These are phyloP conservation scores for Drosophila biarmipes DNA, from an alignment of 1,140 invertebrate genomes.

Conservation along the genomic window DNA sequence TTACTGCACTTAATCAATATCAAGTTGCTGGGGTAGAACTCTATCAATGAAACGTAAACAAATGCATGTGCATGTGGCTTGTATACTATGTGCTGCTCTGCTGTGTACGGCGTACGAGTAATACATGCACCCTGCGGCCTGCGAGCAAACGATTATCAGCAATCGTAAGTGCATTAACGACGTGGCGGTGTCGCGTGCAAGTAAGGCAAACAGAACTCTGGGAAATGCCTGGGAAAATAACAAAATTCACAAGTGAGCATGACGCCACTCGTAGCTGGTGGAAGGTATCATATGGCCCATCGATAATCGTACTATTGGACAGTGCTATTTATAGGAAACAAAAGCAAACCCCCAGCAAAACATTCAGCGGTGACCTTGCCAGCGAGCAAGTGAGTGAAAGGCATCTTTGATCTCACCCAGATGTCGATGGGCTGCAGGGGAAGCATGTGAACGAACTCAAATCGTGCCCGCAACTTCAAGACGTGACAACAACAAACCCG, in stretches of 20 bases:
- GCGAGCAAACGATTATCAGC: slow-evolving; percentile 26
- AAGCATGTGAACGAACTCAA: slow-evolving; percentile 41
- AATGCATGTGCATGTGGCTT: slow-evolving; percentile 5
- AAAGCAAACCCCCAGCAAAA: slow-evolving; percentile 36
- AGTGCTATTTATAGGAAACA: slow-evolving; percentile 44
- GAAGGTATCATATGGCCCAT: slow-evolving; percentile 18
- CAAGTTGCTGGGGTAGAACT: slow-evolving; percentile 8
- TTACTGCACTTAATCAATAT: slow-evolving; percentile 34
- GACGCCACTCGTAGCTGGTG: slow-evolving; percentile 9
- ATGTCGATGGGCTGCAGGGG: slow-evolving; percentile 9
- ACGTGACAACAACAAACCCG: slow-evolving; percentile 35
- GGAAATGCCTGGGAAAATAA: slow-evolving; percentile 14
- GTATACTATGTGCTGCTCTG: slow-evolving; percentile 13
- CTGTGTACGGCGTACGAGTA: not conserved
- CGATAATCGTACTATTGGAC: slow-evolving; percentile 45
- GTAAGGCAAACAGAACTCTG: slow-evolving; percentile 19
- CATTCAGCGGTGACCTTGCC: slow-evolving; percentile 40
- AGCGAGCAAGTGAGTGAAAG: slow-evolving; percentile 38
- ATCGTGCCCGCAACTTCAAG: slow-evolving; percentile 26
- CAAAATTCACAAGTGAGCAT: slow-evolving; percentile 4
- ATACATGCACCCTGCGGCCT: not conserved
- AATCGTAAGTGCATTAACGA: slow-evolving; percentile 26
- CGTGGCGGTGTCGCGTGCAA: slow-evolving; percentile 27
- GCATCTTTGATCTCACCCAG: slow-evolving; percentile 35
- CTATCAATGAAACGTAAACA: slow-evolving; percentile 43